These are phyloP conservation scores for Petromus typicus DNA, from an alignment of 2,113 vertebrate species.

Conservation along the genomic window DNA sequence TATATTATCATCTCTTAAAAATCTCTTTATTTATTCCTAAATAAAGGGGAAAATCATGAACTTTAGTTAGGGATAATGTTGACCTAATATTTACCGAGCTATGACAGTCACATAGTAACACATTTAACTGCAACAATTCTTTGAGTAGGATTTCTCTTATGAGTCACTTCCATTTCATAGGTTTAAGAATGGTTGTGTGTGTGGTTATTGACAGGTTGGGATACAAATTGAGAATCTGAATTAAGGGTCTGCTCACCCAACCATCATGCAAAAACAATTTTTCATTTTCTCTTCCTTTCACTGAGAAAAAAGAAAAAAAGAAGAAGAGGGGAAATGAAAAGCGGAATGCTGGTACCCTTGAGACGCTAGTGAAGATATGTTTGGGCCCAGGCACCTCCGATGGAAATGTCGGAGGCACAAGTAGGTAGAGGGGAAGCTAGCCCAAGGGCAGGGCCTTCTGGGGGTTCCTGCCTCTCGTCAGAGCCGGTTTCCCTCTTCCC, in stretches of 20 bases:
- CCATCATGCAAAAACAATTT: not conserved
- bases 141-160: not conserved
- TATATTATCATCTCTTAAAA: not conserved
- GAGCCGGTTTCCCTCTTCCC: not conserved
- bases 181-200: not conserved
- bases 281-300: not conserved
- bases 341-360: not conserved
- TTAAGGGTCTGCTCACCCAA: not conserved
- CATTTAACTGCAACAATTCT: not conserved
- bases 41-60: too few relatives aligned
- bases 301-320: not conserved
- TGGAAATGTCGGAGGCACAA: not conserved
- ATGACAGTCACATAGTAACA: not conserved
- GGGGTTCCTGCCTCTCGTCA: not conserved
- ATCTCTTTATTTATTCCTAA: too few relatives aligned
- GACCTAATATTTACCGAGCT: not conserved
- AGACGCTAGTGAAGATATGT: not conserved
- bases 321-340: not conserved
- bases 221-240: not conserved
- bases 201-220: not conserved
- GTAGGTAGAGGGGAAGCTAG: not conserved
- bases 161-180: not conserved
- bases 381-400: accelerated
- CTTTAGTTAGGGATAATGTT: not conserved
- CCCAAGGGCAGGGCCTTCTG: not conserved